Evolutionary conservation across 2,888 invertebrate genomes (phyloP).

Genomic region (Adelognathus sp.): DNA sequence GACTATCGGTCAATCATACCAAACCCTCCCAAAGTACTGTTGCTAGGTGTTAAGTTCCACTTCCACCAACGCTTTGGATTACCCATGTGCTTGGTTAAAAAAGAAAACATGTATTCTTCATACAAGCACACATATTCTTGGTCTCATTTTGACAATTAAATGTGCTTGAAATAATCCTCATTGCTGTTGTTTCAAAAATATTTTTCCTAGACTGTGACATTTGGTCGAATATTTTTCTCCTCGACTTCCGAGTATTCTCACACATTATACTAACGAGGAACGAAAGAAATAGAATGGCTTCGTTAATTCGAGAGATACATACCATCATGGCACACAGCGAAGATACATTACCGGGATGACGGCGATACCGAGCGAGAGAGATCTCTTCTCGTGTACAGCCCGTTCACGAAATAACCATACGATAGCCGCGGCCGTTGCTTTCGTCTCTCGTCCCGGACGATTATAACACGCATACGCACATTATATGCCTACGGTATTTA

Average conservation of each 20-base stretch:
- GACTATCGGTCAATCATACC: no score
- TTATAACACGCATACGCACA: neutral
- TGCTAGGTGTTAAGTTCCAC: no score
- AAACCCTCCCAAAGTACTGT: no score
- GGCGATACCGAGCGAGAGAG: conserved; percentile 43
- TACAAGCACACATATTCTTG: no score
- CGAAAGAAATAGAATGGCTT: conserved; percentile 50
- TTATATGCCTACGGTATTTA: neutral
- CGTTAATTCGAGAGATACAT: conserved; percentile 55
- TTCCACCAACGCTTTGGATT: no score
- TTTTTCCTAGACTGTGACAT: neutral
- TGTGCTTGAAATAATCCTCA: no score
- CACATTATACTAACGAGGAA: conserved; percentile 51
- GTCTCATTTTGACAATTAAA: no score
- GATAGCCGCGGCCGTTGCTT: conserved; percentile 60
- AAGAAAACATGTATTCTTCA: no score
- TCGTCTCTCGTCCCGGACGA: conserved; percentile 39
- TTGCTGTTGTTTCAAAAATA: no score
- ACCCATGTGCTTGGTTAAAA: no score
- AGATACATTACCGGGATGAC: conserved; percentile 58
- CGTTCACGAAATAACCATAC: conserved; percentile 24
- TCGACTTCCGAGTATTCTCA: conserved; percentile 22
- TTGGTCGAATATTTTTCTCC: neutral
- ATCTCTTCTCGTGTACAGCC: conserved; percentile 30
- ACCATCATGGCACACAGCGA: conserved; percentile 29